A percentile compares a stretch with the other conserved stretches of the same genome.
phyloP scores from a whole-genome alignment of 2,797 vertebrate genomes.

The Intellagama lesueurii region DNA sequence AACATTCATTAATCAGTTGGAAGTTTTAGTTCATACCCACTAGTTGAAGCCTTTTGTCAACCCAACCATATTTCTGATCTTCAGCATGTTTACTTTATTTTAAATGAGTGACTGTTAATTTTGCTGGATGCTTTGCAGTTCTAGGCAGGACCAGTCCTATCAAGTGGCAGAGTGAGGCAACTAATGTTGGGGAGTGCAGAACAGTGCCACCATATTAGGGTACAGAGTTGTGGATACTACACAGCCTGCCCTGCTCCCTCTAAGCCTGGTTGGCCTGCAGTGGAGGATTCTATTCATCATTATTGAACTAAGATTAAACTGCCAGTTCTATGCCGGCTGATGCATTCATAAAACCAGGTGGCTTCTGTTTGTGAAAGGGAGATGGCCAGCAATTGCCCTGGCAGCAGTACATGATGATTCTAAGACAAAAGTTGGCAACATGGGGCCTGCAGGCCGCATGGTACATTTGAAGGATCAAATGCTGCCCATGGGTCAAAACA shows the following conservation, averaged over 20 bases:
- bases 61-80: neutral
- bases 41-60: neutral
- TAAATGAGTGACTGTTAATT: constrained; percentile 5
- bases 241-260: neutral
- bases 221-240: neutral
- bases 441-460: too few species aligned
- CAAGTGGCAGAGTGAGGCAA: neutral
- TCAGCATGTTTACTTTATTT: neutral
- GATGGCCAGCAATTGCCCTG: neutral
- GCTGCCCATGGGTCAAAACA: too few species aligned
- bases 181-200: neutral
- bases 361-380: neutral
- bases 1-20: constrained; percentile 7
- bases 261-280: neutral
- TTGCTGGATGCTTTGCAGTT: neutral
- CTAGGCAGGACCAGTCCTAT: neutral
- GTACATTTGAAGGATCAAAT: too few species aligned
- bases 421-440: too few species aligned
- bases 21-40: neutral
- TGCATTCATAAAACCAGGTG: too few species aligned
- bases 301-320: neutral
- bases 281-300: neutral
- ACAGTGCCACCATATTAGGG: neutral
- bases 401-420: too few species aligned
- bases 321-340: neutral